Evolutionary conservation across 2,797 vertebrate genomes (phyloP), one percentile per base, ranked within the genome.

Genomic region (Distichodus sexfasciatus): DNA sequence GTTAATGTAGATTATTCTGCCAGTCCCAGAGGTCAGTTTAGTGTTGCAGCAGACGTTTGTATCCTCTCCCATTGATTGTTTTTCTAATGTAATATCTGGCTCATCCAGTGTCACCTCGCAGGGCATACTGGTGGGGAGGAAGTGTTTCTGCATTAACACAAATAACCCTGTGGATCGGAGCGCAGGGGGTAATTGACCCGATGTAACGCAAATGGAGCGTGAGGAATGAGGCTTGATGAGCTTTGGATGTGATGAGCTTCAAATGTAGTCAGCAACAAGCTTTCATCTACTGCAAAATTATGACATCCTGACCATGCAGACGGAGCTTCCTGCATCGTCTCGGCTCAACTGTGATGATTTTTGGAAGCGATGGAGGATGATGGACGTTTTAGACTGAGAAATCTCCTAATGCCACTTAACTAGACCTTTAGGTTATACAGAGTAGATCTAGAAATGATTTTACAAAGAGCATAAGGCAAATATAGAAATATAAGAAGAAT

Each of bases 191-290:
- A 79, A 75, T 48, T 65, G 69, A 72, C 76, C 69, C 47, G 62
- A 43, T 66, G 68, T 65, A 66, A 28, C 40, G 72, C 63, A 79
- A 81, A 79, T 75, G 46, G 38, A 51, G 38, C 48, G 9, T 51
- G 62, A 65, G 66, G 46, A 75, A 64, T 55, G 47, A 63, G 50
- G 24, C 66, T 55, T 71, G 63, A 76, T 74, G 59, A 68, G 63
- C 28, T 74, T 54, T 15, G 47, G 48, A 76, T 71, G 66, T 35
- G 47, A 65, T 55, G 63, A 71, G 67, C 33, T 50, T 70, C 69
- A 62, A 29, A 60, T 62, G 48, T 41, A 43, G 35, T 33, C 33
- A 41, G 36, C 31, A 48, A 2, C 35, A 44, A 17, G 24, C 59
- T 31, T 64, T 71, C 43, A 58, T 67, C 23, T 26, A 38, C 33